These are phyloP conservation scores for Panthera leo DNA, from an alignment of 2,113 vertebrate species.

Conservation along the genomic window DNA sequence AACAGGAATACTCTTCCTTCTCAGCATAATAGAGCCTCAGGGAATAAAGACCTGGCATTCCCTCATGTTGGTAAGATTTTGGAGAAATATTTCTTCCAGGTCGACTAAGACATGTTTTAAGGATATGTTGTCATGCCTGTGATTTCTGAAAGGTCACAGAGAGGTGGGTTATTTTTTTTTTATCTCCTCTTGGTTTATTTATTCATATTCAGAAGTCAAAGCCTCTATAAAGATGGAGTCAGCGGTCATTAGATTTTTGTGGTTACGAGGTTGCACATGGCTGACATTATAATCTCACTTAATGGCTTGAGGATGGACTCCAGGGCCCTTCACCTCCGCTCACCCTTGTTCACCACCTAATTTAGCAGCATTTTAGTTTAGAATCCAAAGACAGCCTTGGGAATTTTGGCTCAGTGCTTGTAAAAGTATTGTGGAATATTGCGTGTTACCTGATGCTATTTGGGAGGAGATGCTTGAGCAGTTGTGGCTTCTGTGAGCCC, in stretches of 20 bases:
- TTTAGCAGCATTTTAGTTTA: conserved; percentile 29
- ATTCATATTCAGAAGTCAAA: neutral
- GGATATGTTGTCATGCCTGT: neutral
- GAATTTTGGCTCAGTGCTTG: neutral
- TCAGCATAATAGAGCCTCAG: neutral
- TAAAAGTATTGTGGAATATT: neutral
- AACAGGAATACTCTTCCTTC: neutral
- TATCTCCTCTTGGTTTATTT: neutral
- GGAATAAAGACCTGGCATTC: neutral
- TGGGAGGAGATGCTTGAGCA: neutral
- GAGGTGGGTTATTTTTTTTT: neutral
- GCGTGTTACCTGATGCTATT: neutral
- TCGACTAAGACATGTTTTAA: neutral
- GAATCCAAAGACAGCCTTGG: neutral
- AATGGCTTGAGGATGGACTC: neutral
- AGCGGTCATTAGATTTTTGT: neutral
- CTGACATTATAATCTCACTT: conserved; percentile 7
- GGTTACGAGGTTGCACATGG: neutral
- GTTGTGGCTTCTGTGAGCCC: neutral
- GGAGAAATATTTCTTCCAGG: neutral
- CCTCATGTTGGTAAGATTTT: neutral
- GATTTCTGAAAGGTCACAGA: neutral
- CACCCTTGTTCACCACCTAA: conserved; percentile 2
- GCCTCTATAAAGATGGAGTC: neutral
- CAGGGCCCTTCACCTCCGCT: neutral